phyloP scores from a whole-genome alignment of 2,797 vertebrate species.

The Thaleichthys pacificus region DNA sequence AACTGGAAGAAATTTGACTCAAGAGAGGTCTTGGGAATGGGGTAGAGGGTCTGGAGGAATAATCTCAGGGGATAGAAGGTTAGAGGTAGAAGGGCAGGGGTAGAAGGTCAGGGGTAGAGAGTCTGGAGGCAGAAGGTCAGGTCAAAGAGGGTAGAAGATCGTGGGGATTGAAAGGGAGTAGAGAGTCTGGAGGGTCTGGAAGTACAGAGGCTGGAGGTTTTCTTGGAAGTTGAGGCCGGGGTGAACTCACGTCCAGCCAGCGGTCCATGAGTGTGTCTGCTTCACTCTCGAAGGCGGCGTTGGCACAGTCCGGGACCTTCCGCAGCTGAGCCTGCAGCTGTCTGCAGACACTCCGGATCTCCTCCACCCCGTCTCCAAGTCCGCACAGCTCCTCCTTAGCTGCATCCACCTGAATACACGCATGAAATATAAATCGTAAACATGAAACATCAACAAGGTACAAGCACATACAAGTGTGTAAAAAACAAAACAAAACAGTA shows the following conservation, averaged over 20 bases:
- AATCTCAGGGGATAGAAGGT: no score
- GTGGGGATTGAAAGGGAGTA: no score
- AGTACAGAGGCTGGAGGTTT: neutral
- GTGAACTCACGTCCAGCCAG: conserved; percentile 89
- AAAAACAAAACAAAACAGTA: neutral
- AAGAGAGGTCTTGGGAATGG: no score
- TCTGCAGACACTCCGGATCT: conserved; percentile 83
- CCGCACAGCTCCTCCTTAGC: conserved; percentile 81
- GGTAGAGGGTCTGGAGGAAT: no score
- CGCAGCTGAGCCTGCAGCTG: conserved; percentile 85
- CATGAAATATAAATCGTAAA: conserved; percentile 2
- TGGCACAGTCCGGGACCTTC: conserved; percentile 78
- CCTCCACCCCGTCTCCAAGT: conserved; percentile 79
- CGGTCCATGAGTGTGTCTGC: conserved; percentile 87
- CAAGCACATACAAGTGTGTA: neutral
- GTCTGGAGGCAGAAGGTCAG: no score
- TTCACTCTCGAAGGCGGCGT: conserved; percentile 82
- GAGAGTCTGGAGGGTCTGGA: neutral
- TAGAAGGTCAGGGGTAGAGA: no score
- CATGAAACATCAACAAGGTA: neutral
- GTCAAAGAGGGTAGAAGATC: no score
- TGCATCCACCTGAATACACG: conserved; percentile 74
- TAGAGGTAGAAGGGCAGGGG: no score
- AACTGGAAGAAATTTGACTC: no score
- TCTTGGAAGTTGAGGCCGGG: no score